These are phyloP conservation scores for Sebastes miniatus DNA, from an alignment of 2,797 vertebrate species.

Conservation along the genomic window DNA sequence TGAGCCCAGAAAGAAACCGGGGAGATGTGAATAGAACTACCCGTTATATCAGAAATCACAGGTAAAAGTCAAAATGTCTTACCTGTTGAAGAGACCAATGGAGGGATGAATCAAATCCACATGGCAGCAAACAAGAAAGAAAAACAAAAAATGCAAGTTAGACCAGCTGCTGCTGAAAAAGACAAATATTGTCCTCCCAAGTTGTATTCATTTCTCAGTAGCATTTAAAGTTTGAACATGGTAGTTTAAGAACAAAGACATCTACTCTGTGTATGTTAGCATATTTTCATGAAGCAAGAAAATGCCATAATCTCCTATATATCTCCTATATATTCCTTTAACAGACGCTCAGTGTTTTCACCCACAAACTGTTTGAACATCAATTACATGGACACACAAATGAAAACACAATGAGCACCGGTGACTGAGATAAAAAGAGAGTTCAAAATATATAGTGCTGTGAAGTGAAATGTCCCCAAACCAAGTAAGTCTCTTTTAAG, in stretches of 20 bases:
- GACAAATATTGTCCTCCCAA: neutral
- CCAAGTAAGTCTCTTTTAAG: neutral
- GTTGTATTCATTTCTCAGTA: neutral
- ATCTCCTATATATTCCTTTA: too few species aligned
- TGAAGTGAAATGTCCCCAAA: neutral
- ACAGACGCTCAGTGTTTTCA: neutral
- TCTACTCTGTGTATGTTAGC: neutral
- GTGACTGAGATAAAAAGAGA: neutral
- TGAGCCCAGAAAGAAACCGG: neutral
- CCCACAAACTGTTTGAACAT: neutral
- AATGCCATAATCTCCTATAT: neutral
- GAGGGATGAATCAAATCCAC: neutral
- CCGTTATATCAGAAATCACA: neutral
- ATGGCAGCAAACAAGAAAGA: neutral
- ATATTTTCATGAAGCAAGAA: neutral
- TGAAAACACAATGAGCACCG: neutral
- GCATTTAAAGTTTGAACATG: neutral
- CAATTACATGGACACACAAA: neutral
- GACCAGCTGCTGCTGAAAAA: neutral
- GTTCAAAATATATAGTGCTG: neutral
- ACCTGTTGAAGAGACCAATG: constrained; percentile 22
- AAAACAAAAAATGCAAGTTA: constrained; percentile 12
- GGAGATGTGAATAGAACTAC: neutral
- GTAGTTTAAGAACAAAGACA: neutral
- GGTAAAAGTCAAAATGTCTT: constrained; percentile 18